Evolutionary conservation across 2,888 invertebrate genomes (phyloP).

Genomic region (Torymus texanus): DNA sequence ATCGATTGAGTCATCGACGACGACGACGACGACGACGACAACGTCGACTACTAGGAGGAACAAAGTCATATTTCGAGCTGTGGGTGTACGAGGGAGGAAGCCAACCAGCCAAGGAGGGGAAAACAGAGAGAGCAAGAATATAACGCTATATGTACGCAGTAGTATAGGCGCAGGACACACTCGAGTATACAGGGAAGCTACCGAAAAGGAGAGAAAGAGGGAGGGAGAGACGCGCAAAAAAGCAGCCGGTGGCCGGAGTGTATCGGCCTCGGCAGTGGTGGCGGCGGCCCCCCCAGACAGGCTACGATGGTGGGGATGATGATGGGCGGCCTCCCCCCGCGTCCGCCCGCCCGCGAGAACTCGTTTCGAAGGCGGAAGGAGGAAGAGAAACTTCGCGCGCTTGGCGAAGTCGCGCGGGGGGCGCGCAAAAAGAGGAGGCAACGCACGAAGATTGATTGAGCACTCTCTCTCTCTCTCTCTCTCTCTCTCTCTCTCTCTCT

Average conservation of each 20-base stretch:
- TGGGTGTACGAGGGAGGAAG: neutral
- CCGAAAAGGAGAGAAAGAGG: constrained; percentile 15
- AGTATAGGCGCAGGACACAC: too few relatives aligned
- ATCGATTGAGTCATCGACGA: too few relatives aligned
- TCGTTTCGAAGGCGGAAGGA: constrained; percentile 23
- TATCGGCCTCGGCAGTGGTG: too few relatives aligned
- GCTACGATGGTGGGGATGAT: neutral
- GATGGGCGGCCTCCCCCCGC: constrained; percentile 12
- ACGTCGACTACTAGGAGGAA: neutral
- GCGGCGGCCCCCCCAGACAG: neutral
- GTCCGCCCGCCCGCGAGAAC: constrained; percentile 2
- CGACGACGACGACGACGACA: too few relatives aligned
- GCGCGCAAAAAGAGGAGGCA: constrained; percentile 59
- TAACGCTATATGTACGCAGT: too few relatives aligned
- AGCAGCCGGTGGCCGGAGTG: too few relatives aligned
- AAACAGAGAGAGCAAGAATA: neutral
- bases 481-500: too few relatives aligned
- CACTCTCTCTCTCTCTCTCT: too few relatives aligned
- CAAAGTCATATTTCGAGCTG: constrained; percentile 7
- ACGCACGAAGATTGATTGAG: constrained; percentile 42
- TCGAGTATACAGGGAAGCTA: neutral
- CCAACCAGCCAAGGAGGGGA: neutral
- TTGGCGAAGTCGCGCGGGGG: constrained; percentile 52
- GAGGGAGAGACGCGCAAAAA: neutral
- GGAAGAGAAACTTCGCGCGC: constrained; percentile 45